phyloP scores from a whole-genome alignment of 2,113 vertebrate genomes.

The Pelecanus crispus region DNA sequence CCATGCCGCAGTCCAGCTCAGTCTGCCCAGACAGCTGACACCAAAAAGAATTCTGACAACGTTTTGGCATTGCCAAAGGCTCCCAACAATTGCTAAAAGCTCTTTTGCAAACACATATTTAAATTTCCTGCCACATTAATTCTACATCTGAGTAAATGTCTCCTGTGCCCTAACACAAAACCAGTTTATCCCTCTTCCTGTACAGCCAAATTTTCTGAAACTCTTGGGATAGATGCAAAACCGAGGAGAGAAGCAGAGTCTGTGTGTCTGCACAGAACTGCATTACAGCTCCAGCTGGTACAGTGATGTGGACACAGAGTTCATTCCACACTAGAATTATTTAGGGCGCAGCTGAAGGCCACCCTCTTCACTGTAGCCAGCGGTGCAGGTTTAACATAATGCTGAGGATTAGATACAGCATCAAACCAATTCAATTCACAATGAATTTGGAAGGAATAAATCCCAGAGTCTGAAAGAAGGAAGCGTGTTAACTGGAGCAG shows the following conservation, averaged over 20 bases:
- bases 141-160: not conserved
- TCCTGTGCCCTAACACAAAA: not conserved
- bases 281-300: not conserved
- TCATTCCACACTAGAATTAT: not conserved
- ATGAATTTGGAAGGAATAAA: conserved; percentile 21
- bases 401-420: not conserved
- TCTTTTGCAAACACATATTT: not conserved
- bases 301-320: not conserved
- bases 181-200: not conserved
- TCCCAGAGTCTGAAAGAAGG: not conserved
- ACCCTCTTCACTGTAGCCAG: not conserved
- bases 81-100: not conserved
- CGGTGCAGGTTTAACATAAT: not conserved
- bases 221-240: not conserved
- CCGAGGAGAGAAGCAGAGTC: not conserved
- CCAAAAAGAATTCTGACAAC: not conserved
- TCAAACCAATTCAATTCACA: conserved; percentile 13
- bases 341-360: not conserved
- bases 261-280: not conserved
- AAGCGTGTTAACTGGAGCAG: conserved; percentile 56
- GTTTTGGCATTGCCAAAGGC: not conserved
- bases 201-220: not conserved
- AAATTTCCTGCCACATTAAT: not conserved
- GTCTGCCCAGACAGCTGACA: not conserved
- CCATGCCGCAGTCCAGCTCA: not conserved